These are phyloP conservation scores for Sarcoramphus papa DNA, from an alignment of 2,797 vertebrate genomes.

Conservation along the genomic window DNA sequence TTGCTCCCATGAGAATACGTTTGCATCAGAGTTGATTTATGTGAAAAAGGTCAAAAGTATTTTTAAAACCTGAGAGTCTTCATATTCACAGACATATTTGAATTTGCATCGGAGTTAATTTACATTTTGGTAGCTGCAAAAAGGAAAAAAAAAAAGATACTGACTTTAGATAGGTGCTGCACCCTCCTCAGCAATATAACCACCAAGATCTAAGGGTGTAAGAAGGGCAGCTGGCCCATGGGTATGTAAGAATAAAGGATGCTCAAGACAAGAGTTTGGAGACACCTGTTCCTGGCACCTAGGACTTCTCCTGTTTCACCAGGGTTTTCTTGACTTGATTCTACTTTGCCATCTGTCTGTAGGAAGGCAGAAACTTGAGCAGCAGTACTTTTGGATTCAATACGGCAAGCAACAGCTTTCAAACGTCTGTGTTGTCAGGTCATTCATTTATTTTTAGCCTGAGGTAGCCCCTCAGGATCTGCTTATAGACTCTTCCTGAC, in stretches of 20 bases:
- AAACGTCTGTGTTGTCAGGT: neutral
- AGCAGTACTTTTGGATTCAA: neutral
- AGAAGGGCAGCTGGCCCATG: neutral
- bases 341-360: neutral
- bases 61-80: constrained; percentile 1
- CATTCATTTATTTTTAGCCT: constrained; percentile 30
- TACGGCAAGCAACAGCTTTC: neutral
- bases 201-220: neutral
- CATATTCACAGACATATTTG: neutral
- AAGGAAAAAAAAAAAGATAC: no score
- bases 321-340: neutral
- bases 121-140: neutral
- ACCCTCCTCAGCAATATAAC: neutral
- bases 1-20: neutral
- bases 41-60: neutral
- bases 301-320: neutral
- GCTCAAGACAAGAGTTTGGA: neutral
- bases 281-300: neutral
- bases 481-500: neutral
- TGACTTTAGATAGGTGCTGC: neutral
- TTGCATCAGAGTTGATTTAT: neutral
- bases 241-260: neutral
- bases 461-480: neutral
- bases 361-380: neutral
- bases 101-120: neutral